Conservation (phyloP, 2,797 vertebrate species). For the Acanthurus leucopareius region DNA sequence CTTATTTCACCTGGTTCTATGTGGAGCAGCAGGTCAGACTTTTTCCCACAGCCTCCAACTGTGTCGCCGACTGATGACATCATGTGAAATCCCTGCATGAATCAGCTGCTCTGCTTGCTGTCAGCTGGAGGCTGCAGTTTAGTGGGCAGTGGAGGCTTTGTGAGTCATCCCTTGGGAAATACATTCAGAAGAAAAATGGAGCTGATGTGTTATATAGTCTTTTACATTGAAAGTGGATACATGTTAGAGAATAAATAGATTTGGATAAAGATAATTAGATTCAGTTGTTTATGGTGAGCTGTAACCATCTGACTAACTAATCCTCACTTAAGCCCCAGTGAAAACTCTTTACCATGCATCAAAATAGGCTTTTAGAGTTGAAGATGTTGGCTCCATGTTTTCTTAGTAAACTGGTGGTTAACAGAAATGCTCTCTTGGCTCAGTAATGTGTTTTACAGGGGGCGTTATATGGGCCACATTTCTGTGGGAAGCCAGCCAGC, state of each 20-base stretch:
- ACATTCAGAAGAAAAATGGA: constrained; percentile 17
- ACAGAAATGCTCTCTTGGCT: constrained; percentile 16
- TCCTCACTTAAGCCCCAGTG: background rate
- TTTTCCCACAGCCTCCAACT: constrained; percentile 32
- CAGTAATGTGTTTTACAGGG: constrained; percentile 13
- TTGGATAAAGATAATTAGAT: background rate
- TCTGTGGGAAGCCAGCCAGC: constrained; percentile 34
- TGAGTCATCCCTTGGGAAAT: constrained; percentile 39
- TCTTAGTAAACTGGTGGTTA: constrained; percentile 21
- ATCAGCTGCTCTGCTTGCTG: constrained; percentile 39
- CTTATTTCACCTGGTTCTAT: constrained; percentile 27
- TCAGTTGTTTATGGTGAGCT: background rate
- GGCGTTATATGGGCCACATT: constrained; percentile 12
- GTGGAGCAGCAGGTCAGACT: constrained; percentile 41
- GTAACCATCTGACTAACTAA: background rate
- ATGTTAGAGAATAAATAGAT: background rate
- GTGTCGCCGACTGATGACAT: constrained; percentile 55
- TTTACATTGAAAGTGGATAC: background rate
- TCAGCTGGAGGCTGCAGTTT: constrained; percentile 46
- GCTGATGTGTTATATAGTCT: constrained; percentile 4
- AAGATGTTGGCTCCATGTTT: background rate
- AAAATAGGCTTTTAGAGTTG: background rate
- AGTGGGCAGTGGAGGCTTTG: constrained; percentile 31
- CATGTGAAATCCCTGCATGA: constrained; percentile 53
- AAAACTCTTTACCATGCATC: background rate